Conservation (phyloP, 2,113 vertebrate species). For the Balaenoptera acutorostrata region DNA sequence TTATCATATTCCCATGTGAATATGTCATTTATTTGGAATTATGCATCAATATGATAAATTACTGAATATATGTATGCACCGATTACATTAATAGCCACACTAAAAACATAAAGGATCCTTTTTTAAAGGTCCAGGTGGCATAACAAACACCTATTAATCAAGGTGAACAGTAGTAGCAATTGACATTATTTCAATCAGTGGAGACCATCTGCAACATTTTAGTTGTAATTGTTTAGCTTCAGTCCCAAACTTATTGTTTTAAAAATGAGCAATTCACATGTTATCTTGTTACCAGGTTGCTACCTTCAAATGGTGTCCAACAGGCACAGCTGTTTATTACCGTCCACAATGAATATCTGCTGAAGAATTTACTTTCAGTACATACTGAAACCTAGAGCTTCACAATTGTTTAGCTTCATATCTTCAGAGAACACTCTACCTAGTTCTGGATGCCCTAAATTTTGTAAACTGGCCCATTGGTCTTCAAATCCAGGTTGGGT, state of each 20-base stretch:
- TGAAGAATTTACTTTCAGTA: not conserved
- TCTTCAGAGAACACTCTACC: not conserved
- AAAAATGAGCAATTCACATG: slow-evolving; percentile 32
- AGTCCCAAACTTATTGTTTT: slow-evolving; percentile 23
- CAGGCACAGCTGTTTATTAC: slow-evolving; percentile 39
- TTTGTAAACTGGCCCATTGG: not conserved
- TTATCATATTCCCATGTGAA: not conserved
- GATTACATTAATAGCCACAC: slow-evolving; percentile 33
- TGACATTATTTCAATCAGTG: not conserved
- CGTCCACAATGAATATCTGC: slow-evolving; percentile 15
- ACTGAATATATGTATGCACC: slow-evolving; percentile 51
- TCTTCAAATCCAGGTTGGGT: not conserved
- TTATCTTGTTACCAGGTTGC: slow-evolving; percentile 5
- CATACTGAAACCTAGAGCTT: not conserved
- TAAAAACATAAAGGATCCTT: slow-evolving; percentile 40
- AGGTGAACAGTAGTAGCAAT: not conserved
- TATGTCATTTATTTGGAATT: not conserved
- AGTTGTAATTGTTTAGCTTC: slow-evolving; percentile 13
- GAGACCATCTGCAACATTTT: not conserved
- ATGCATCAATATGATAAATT: slow-evolving; percentile 54
- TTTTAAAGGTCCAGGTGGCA: slow-evolving; percentile 29
- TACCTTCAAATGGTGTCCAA: slow-evolving; percentile 14
- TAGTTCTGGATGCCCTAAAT: slow-evolving; percentile 33
- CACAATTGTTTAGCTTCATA: not conserved
- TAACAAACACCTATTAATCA: slow-evolving; percentile 43